Conservation (phyloP, 2,797 vertebrate genomes). For the Megaceryle alcyon region DNA sequence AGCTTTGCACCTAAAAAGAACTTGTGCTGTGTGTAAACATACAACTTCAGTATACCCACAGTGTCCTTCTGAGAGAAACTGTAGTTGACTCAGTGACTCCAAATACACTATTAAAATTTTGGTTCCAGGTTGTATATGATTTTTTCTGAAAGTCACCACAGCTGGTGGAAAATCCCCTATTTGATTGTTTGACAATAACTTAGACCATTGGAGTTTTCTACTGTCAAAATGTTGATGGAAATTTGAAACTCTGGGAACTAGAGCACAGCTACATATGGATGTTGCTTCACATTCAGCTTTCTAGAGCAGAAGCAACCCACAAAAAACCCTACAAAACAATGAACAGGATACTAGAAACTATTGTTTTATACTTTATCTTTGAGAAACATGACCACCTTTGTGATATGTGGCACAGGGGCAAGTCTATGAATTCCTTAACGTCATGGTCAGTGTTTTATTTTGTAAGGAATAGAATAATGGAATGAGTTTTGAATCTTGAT, state of each 20-base stretch:
- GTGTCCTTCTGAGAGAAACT: neutral
- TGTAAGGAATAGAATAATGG: neutral
- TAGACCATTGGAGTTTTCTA: neutral
- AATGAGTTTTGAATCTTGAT: neutral
- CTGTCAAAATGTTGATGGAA: neutral
- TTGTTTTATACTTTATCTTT: neutral
- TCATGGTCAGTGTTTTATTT: neutral
- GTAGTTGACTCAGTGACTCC: neutral
- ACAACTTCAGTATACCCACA: neutral
- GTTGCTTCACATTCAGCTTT: neutral
- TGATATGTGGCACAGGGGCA: rapidly evolving
- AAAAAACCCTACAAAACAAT: neutral
- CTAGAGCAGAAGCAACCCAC: neutral
- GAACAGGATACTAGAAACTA: neutral
- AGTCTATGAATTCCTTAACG: neutral
- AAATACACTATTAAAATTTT: neutral
- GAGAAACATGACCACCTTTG: neutral
- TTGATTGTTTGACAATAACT: neutral
- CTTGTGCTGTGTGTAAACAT: neutral
- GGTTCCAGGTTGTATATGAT: neutral
- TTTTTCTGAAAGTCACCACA: neutral
- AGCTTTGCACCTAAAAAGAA: neutral
- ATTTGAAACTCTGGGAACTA: neutral
- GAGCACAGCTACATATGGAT: neutral
- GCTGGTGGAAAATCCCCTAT: neutral